Percentiles rank a stretch among this genome's conserved stretches.
Conservation (phyloP, 2,113 vertebrate species). For the Grallaria varia region DNA sequence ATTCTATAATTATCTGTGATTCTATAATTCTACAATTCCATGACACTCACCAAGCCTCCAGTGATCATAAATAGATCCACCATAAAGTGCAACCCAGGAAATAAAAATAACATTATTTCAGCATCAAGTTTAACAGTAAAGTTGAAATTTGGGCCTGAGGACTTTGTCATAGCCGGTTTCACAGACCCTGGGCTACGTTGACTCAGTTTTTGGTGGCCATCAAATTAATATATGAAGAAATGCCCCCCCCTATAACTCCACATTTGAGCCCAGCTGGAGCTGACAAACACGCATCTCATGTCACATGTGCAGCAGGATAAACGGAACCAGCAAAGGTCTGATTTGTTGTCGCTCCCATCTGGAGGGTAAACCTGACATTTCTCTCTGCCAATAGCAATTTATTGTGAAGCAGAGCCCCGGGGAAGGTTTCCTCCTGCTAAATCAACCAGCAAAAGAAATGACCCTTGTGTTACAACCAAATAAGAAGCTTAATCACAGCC, state of each 20-base stretch:
- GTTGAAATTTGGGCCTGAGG: background rate
- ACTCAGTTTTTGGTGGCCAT: background rate
- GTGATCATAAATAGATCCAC: background rate
- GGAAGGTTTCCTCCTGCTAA: conserved; percentile 10
- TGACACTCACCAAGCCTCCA: background rate
- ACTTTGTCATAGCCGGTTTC: background rate
- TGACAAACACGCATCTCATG: background rate
- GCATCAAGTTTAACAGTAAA: background rate
- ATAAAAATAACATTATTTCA: background rate
- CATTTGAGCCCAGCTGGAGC: background rate
- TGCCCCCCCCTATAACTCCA: accelerated
- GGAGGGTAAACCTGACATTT: conserved; percentile 55
- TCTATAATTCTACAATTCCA: accelerated
- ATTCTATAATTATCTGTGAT: accelerated
- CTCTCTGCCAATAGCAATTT: conserved; percentile 47
- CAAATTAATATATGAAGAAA: background rate
- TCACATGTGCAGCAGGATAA: background rate
- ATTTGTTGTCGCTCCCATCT: background rate
- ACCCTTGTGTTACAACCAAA: background rate
- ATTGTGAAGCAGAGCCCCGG: background rate
- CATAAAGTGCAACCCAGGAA: background rate
- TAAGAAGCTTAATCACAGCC: background rate
- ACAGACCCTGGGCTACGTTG: accelerated
- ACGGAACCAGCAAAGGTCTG: background rate
- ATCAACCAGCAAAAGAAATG: conserved; percentile 7